Conservation (phyloP, 1,140 invertebrate genomes). For the Neotoxoptera formosana region DNA sequence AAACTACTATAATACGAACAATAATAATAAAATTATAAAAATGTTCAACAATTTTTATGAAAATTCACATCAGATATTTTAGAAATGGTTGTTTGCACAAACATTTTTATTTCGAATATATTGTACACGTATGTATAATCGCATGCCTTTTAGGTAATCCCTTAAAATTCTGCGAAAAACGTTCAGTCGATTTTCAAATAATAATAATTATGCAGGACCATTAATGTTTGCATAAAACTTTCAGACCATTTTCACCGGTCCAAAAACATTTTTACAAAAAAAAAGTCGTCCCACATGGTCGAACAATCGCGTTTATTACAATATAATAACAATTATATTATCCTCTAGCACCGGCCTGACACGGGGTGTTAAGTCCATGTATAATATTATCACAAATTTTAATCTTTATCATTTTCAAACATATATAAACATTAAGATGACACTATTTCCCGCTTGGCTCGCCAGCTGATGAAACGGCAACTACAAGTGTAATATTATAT, state of each 20-base stretch:
- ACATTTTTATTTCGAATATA: background rate
- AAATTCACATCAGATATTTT: no score
- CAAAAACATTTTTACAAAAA: background rate
- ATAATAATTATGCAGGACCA: background rate
- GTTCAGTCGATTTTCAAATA: background rate
- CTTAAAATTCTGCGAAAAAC: background rate
- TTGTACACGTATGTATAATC: background rate
- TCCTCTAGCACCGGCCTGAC: background rate
- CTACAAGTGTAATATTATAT: background rate
- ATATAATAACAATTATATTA: background rate
- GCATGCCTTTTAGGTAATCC: background rate
- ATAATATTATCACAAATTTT: background rate
- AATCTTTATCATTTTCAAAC: background rate
- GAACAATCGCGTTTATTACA: background rate
- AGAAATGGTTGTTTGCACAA: background rate
- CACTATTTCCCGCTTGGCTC: background rate
- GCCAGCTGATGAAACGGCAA: background rate
- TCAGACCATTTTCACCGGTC: background rate
- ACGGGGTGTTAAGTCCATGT: background rate
- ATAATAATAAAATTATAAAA: no score
- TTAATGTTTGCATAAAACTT: background rate
- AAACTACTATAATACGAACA: no score
- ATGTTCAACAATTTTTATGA: no score
- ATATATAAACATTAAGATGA: background rate
- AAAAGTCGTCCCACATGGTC: background rate